phyloP scores from a whole-genome alignment of 2,797 vertebrate species.

The Amazona finschi region DNA sequence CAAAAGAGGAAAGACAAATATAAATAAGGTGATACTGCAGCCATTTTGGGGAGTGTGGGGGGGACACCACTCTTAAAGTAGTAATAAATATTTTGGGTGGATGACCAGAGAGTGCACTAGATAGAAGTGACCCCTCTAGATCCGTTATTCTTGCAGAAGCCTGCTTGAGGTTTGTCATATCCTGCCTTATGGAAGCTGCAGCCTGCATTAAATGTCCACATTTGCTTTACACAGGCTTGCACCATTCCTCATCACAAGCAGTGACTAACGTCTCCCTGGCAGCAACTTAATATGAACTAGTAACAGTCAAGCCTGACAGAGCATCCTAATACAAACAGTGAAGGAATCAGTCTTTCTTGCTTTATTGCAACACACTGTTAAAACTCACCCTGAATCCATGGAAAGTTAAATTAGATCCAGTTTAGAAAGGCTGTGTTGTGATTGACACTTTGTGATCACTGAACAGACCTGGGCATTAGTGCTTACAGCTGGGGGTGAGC shows the following conservation, averaged over 20 bases:
- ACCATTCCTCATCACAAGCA: not conserved
- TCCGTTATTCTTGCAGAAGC: not conserved
- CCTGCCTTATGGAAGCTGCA: not conserved
- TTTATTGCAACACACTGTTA: not conserved
- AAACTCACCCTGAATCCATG: not conserved
- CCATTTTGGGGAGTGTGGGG: not conserved
- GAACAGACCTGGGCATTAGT: not conserved
- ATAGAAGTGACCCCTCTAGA: not conserved
- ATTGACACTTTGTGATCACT: not conserved
- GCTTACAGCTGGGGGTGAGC: not conserved
- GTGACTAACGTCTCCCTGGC: constrained; percentile 4
- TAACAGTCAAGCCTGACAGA: constrained; percentile 6
- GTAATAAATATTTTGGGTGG: not conserved
- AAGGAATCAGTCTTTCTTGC: not conserved
- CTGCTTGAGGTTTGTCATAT: not conserved
- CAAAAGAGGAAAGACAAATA: not conserved
- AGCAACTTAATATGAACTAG: not conserved
- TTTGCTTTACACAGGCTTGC: not conserved
- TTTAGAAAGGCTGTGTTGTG: not conserved
- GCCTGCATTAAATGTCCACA: not conserved
- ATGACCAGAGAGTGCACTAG: not conserved
- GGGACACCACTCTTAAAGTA: not conserved
- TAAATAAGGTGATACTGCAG: not conserved
- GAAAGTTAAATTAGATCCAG: not conserved
- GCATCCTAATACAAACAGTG: not conserved